phyloP scores from a whole-genome alignment of 2,888 invertebrate species.

The Ommatoiulus sabulosus region DNA sequence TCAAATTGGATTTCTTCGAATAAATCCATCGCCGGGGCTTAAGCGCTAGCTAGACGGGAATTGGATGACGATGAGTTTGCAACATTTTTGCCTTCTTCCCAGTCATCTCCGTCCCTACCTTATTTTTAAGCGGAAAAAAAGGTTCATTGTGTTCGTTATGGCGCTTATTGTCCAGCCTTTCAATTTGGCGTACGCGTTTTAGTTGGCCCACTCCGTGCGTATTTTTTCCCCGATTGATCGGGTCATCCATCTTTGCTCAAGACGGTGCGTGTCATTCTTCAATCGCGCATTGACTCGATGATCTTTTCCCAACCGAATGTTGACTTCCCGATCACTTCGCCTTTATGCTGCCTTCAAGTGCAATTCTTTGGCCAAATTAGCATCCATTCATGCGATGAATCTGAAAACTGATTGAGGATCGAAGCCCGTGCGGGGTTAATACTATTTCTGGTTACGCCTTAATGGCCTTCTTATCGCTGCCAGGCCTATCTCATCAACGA shows the following conservation, averaged over 20 bases:
- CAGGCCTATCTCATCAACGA: not conserved
- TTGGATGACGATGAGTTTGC: slow-evolving; percentile 41
- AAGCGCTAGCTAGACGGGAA: not conserved
- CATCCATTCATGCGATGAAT: slow-evolving; percentile 35
- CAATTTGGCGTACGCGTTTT: slow-evolving; percentile 48
- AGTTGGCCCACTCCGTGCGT: slow-evolving; percentile 41
- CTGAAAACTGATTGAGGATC: slow-evolving; percentile 47
- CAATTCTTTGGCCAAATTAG: slow-evolving; percentile 45
- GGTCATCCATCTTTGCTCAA: slow-evolving; percentile 44
- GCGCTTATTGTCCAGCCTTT: slow-evolving; percentile 39
- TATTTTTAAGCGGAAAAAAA: slow-evolving; percentile 35
- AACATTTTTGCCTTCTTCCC: slow-evolving; percentile 21
- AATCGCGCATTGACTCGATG: slow-evolving; percentile 45
- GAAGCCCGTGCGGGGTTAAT: slow-evolving; percentile 41
- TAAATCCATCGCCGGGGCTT: not conserved
- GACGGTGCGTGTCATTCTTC: slow-evolving; percentile 29
- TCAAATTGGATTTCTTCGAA: not conserved
- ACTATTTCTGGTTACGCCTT: slow-evolving; percentile 48
- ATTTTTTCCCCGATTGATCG: slow-evolving; percentile 8
- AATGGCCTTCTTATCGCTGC: not conserved
- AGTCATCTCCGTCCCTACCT: slow-evolving; percentile 42
- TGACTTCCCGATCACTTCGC: slow-evolving; percentile 41
- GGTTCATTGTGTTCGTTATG: slow-evolving; percentile 48
- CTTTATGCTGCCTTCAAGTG: slow-evolving; percentile 41
- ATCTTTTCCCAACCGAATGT: slow-evolving; percentile 39